Base-by-base conservation (phyloP, 2,888 invertebrate genomes). In the Opisthograptis luteolata region DNA sequence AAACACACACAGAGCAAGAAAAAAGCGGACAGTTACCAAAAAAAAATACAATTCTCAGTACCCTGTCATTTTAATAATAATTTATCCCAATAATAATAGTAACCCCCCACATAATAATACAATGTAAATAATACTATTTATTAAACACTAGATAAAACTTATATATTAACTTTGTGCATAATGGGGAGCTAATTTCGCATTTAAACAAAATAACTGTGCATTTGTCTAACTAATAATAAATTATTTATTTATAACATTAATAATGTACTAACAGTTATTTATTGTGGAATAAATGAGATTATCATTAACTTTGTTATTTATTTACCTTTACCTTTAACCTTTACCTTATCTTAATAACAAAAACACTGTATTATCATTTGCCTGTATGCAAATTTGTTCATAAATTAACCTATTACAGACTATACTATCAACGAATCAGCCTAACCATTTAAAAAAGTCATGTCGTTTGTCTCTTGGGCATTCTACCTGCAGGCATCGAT, bases 51-150 rank as follows among this genome's bases (percentile, higher is more conserved):
- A 52, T 52, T 54, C 51, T 57, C 44, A 60, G 52, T 60, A 50
- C 52, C 59, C 59, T 69, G 64, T 63, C 55, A 62, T 62, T 27
- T n/a, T n/a, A n/a, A 7, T 37, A 19, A 43, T 39, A 34, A 36
- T 30, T 35, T 45, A 45, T 50, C 24, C 4, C 9, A 45, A 19
- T 37, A 49, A 40, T 35, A 39, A 28, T 35, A 41, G 50, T 25
- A 19, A 34, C 8, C 37, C 13, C 14, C 59, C 44, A 55, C 58
- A 47, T 62, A n/a, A n/a, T 62, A 59, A 60, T 66, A 53, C 52
- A 71, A 73, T 84, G 83, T 88, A 87, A 86, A 89, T 88, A 87
- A 76, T 70, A 74, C 69, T 76, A 81, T 80, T 79, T 84, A 82
- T 82, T 79, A 73, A n/a, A 60, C 65, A 70, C 66, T 71, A 73